Percentiles rank a stretch among this genome's conserved stretches.
These are phyloP conservation scores for Alosa sapidissima DNA, from an alignment of 2,797 vertebrate species.

Conservation along the genomic window DNA sequence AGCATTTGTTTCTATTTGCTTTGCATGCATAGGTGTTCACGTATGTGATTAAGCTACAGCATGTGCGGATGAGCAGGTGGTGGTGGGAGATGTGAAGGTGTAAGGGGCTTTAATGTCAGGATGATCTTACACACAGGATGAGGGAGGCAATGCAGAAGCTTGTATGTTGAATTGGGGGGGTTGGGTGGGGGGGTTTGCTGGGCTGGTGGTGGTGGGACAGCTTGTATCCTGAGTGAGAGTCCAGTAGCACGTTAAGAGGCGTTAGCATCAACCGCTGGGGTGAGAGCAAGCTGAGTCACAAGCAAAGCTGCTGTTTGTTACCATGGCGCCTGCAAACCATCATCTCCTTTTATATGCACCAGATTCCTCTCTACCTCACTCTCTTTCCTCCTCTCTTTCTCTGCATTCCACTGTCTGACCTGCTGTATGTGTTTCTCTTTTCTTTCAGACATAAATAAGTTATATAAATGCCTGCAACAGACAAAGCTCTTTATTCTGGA, in stretches of 20 bases:
- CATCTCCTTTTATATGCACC: conserved; percentile 39
- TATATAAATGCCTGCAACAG: conserved; percentile 56
- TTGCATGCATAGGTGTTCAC: not conserved
- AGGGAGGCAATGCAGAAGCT: not conserved
- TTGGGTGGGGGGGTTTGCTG: not conserved
- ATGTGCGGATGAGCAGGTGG: not conserved
- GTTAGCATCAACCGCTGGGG: conserved; percentile 52
- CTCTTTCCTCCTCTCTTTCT: conserved; percentile 31
- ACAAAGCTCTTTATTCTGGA: conserved; percentile 50
- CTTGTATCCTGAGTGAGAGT: conserved; percentile 37
- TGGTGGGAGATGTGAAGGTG: not conserved
- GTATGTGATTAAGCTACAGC: not conserved
- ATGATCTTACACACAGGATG: not conserved
- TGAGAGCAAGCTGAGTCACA: conserved; percentile 54
- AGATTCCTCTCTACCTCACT: conserved; percentile 9
- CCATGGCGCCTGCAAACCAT: conserved; percentile 44
- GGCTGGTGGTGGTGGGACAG: not conserved
- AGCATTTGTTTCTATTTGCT: not conserved
- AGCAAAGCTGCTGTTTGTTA: conserved; percentile 47
- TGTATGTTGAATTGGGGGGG: not conserved
- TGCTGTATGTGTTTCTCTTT: conserved; percentile 8
- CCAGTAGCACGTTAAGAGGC: conserved; percentile 40
- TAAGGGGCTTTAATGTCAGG: not conserved
- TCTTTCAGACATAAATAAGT: conserved; percentile 62
- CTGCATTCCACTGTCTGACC: not conserved